Evolutionary conservation across 2,797 vertebrate species (phyloP), one percentile per base, ranked within the genome.

Genomic region (Emys orbicularis): DNA sequence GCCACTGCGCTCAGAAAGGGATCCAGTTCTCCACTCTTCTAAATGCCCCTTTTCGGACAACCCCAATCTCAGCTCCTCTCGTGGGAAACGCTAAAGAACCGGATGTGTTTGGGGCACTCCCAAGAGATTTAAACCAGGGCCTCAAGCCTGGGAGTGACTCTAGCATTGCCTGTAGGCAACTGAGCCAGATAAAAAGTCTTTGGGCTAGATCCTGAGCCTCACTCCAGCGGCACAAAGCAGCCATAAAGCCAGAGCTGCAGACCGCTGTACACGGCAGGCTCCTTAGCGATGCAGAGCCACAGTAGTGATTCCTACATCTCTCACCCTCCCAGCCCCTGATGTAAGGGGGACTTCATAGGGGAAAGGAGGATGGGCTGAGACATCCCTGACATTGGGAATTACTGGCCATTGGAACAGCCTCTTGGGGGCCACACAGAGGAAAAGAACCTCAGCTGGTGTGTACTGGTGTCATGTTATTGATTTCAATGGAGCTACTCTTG

Each of bases 391-490:
- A 2, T 8, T 6, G 15, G 82, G 76, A 93, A 5, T 1, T 13
- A 61, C 85, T 96, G 96, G 94, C 94, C 96, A 96, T 87, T 95
- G 94, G 93, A 93, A 44, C 41, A 74, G 37, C 41, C 72, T 37
- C 23, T 47, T 44, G 72, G 72, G 21, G 21, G 8, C 9, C 41
- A n/a, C 31, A 11, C 19, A 23, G 65, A 21, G n/a, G 65, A n/a
- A 68, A 68, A 68, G 65, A 68, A 16, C 65, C 65, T 72, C n/a
- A 41, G 68, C 21, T 74, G 37, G 68, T 41, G 37, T 44, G 37
- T 44, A 61, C 34, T 11, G 5, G 37, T 74, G 37, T 74, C 21
- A 25, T 41, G 23, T 41, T 41, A 25, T 74, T 44, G 37, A 74
- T 23, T 41, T 11, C 68, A 74, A 41, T 41, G 37, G 68, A 74